These are phyloP conservation scores for Ictalurus furcatus DNA, from an alignment of 2,113 vertebrate species.

Conservation along the genomic window DNA sequence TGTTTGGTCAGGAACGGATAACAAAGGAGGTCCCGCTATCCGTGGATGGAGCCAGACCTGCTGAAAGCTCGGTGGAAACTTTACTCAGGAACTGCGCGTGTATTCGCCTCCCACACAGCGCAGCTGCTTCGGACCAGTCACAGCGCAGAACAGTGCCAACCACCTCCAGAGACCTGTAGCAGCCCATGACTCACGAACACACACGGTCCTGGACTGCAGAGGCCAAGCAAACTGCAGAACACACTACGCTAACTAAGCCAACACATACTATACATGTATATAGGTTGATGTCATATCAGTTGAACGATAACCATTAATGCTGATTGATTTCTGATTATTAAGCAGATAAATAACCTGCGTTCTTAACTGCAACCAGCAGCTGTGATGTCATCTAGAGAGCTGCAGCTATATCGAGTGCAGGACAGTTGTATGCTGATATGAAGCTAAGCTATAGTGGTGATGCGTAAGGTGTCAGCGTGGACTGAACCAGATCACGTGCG, in stretches of 20 bases:
- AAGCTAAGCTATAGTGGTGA: not conserved
- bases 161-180: conserved; percentile 30
- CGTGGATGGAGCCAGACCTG: not conserved
- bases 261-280: not conserved
- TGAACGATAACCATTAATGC: no score
- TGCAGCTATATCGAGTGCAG: not conserved
- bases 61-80: conserved; percentile 24
- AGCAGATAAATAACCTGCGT: no score
- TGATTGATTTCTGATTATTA: no score
- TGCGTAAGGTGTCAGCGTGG: not conserved
- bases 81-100: not conserved
- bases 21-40: not conserved
- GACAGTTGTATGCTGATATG: not conserved
- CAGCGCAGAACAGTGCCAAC: conserved; percentile 1
- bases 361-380: no score
- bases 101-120: conserved; percentile 11
- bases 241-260: not conserved
- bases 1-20: not conserved
- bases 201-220: conserved; percentile 1
- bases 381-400: not conserved
- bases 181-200: conserved; percentile 21
- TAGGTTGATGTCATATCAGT: no score
- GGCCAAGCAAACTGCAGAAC: not conserved
- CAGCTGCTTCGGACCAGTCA: conserved; percentile 11
- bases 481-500: not conserved